phyloP scores from a whole-genome alignment of 2,113 vertebrate genomes.

The Tautogolabrus adspersus region DNA sequence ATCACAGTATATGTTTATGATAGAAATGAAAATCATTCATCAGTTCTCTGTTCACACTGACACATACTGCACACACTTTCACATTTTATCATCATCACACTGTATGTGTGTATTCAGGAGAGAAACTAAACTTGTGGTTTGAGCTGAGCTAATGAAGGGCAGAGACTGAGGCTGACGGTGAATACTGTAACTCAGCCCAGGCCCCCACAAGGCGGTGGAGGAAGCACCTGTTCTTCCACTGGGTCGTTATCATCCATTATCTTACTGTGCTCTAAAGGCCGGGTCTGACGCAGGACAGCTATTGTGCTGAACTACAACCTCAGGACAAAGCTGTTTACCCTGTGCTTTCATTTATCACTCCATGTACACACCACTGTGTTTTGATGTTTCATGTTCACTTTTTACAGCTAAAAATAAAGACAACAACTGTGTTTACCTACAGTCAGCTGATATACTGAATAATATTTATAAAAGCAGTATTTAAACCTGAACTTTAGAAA shows the following conservation, averaged over 20 bases:
- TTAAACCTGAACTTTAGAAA: not conserved
- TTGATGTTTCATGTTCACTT: conserved; percentile 62
- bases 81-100: no score
- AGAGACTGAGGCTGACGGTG: conserved; percentile 29
- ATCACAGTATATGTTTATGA: not conserved
- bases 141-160: not conserved
- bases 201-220: conserved; percentile 63
- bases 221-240: conserved; percentile 82
- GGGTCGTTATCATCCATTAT: conserved; percentile 66
- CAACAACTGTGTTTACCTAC: conserved; percentile 19
- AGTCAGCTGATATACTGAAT: conserved; percentile 10
- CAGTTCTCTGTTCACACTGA: no score
- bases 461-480: not conserved
- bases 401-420: conserved; percentile 28
- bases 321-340: conserved; percentile 82
- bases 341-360: conserved; percentile 66
- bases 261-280: conserved; percentile 59
- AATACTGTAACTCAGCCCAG: conserved; percentile 23
- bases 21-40: no score
- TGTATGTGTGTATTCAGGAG: not conserved
- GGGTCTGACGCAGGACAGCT: conserved; percentile 61
- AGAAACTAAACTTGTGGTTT: conserved; percentile 43
- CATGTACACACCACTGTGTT: conserved; percentile 58
- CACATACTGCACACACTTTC: no score
- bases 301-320: conserved; percentile 75